These are phyloP conservation scores for Pimephales promelas DNA, from an alignment of 2,113 vertebrate genomes.

Conservation along the genomic window DNA sequence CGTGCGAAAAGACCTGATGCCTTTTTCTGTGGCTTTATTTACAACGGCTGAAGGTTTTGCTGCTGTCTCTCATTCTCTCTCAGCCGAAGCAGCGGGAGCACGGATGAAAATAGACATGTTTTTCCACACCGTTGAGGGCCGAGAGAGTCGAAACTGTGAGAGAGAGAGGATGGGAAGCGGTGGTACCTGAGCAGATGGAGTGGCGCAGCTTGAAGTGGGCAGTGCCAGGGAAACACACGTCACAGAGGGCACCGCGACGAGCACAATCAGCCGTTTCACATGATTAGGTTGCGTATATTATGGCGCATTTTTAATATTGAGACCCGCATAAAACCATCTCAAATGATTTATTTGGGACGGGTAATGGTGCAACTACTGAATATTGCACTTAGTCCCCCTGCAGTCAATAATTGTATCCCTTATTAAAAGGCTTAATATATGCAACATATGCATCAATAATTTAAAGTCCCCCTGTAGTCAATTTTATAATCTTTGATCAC, in stretches of 20 bases:
- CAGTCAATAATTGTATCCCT: too few species aligned
- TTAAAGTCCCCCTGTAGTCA: not conserved
- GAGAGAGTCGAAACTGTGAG: conserved; percentile 18
- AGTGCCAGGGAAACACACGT: conserved; percentile 64
- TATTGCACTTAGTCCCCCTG: too few species aligned
- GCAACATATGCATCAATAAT: too few species aligned
- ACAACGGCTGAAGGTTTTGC: not conserved
- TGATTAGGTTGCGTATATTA: not conserved
- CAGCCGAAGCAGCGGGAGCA: conserved; percentile 43
- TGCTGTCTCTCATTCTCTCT: conserved; percentile 17
- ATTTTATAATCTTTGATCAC: too few species aligned
- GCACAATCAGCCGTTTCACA: not conserved
- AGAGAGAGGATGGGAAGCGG: not conserved
- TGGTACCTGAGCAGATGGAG: conserved; percentile 71
- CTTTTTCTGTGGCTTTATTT: not conserved
- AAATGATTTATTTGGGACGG: not conserved
- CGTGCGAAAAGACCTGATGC: too few species aligned
- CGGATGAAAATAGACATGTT: conserved; percentile 53
- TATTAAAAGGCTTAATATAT: too few species aligned
- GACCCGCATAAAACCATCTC: not conserved
- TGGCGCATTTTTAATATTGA: not conserved
- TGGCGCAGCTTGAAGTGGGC: conserved; percentile 57
- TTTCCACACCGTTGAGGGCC: conserved; percentile 9
- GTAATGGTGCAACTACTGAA: too few species aligned
- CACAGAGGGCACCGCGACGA: conserved; percentile 56